Percentiles rank a stretch among this genome's conserved stretches.
Conservation (phyloP, 1,140 invertebrate species). For the Homarus americanus region DNA sequence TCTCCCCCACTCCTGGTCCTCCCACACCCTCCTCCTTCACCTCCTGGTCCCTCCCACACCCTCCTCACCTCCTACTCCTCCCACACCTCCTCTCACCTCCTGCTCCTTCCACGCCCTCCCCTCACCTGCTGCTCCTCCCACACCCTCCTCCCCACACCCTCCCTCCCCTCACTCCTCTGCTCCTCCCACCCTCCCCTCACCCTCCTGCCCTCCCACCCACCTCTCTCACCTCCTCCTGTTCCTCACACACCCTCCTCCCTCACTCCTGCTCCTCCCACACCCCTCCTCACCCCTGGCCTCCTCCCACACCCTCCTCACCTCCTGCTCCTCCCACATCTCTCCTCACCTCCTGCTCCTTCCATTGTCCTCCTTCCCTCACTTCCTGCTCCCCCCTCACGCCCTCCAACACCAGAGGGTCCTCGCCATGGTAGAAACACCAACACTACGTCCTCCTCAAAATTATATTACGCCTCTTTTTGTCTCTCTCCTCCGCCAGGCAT, state of each 20-base stretch:
- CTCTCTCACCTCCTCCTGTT: no score
- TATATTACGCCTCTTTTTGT: conserved; percentile 13
- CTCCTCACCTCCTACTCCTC: background rate
- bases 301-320: background rate
- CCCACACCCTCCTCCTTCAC: background rate
- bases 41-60: background rate
- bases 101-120: background rate
- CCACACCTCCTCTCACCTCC: background rate
- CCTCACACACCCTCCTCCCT: background rate
- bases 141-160: background rate
- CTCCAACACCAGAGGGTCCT: no score
- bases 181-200: background rate
- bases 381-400: background rate
- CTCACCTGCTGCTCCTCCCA: background rate
- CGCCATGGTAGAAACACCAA: background rate
- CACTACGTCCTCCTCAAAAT: conserved; percentile 12
- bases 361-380: background rate
- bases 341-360: background rate
- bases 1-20: background rate
- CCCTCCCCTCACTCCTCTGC: background rate
- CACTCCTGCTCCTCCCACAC: background rate
- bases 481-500: background rate
- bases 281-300: background rate
- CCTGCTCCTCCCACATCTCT: no score
- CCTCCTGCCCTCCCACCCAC: background rate